Percentiles rank a stretch among this genome's conserved stretches.
phyloP scores from a whole-genome alignment of 2,113 vertebrate species.

The Struthio camelus region DNA sequence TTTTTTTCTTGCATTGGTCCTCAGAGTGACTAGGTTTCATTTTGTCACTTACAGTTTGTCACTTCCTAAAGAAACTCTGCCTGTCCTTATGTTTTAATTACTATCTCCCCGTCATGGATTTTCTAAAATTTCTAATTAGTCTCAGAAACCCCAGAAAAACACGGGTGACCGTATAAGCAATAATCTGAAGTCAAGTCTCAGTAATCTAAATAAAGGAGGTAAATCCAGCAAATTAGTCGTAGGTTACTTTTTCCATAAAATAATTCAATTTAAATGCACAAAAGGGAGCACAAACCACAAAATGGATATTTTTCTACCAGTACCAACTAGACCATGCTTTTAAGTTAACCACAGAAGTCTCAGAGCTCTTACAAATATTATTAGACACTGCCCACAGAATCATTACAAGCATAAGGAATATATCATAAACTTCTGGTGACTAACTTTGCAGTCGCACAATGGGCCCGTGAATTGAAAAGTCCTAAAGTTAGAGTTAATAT shows the following conservation, averaged over 20 bases:
- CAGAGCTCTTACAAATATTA: not conserved
- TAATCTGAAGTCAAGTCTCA: not conserved
- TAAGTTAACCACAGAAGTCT: not conserved
- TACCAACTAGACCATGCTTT: not conserved
- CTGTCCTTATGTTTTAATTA: not conserved
- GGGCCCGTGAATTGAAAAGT: not conserved
- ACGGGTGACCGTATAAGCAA: not conserved
- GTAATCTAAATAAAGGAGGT: not conserved
- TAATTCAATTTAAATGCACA: not conserved
- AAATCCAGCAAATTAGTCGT: not conserved
- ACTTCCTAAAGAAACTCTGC: not conserved
- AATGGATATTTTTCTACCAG: not conserved
- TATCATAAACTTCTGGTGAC: not conserved
- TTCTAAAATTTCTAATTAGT: not conserved
- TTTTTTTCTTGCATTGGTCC: not conserved
- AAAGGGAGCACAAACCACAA: not conserved
- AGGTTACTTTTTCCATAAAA: not conserved
- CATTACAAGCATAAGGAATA: not conserved
- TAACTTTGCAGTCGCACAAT: not conserved
- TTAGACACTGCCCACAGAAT: not conserved
- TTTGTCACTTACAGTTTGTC: not conserved
- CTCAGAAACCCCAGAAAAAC: not conserved
- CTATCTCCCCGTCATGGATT: not conserved
- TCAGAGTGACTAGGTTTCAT: not conserved
- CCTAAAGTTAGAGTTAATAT: not conserved